phyloP scores from a whole-genome alignment of 2,113 vertebrate species.

The Mustela lutreola region DNA sequence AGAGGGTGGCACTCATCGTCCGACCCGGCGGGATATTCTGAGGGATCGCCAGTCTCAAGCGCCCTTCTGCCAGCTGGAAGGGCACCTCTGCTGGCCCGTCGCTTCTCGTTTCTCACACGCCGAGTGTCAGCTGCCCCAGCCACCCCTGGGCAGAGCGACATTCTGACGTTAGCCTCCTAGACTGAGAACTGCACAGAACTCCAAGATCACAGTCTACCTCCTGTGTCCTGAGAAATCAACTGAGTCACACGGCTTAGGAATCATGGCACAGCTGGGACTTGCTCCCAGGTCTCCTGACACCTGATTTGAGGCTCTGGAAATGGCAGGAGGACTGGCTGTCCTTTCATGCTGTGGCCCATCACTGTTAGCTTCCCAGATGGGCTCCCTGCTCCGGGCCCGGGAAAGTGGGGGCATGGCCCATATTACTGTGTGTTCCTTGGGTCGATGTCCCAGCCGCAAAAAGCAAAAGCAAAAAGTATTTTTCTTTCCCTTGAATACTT shows the following conservation, averaged over 20 bases:
- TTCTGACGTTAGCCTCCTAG: not conserved
- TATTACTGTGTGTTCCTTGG: not conserved
- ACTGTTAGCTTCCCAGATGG: not conserved
- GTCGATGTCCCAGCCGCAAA: not conserved
- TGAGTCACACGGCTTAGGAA: not conserved
- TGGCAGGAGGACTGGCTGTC: not conserved
- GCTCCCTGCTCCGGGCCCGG: not conserved
- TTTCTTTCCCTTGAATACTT: not conserved
- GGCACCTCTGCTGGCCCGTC: no score
- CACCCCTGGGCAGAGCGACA: not conserved
- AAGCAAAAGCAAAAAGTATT: not conserved
- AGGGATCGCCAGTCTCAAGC: accelerated
- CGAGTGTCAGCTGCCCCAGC: not conserved
- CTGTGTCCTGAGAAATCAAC: not conserved
- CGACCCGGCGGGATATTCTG: not conserved
- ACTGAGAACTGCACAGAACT: not conserved
- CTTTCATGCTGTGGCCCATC: not conserved
- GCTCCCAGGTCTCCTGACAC: not conserved
- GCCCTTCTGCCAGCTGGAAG: not conserved
- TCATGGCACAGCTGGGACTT: not conserved
- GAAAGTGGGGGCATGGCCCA: not conserved
- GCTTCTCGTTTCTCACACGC: not conserved
- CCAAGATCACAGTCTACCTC: not conserved
- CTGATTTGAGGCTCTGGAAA: not conserved
- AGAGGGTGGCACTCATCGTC: not conserved